Evolutionary conservation across 2,113 vertebrate species (phyloP).

Genomic region (Vombatus ursinus): DNA sequence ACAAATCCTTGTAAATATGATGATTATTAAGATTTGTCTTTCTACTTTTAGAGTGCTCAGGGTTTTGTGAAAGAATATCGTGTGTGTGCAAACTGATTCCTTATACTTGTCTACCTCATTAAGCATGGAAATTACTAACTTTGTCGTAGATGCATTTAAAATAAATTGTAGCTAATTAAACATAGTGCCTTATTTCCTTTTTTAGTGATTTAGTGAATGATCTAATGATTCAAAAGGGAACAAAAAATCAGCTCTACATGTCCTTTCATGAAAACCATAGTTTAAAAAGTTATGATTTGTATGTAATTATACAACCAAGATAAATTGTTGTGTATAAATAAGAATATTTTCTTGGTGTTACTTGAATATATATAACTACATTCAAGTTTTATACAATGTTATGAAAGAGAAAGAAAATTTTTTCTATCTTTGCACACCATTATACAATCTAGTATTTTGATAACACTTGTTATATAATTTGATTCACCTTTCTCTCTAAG

Average conservation of each 20-base stretch:
- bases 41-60: slow-evolving; percentile 43
- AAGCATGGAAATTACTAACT: slow-evolving; percentile 29
- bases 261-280: slow-evolving; percentile 4
- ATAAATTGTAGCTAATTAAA: slow-evolving; percentile 70
- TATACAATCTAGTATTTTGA: not conserved
- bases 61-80: slow-evolving; percentile 50
- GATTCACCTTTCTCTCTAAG: not conserved
- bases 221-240: not conserved
- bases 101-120: slow-evolving; percentile 64
- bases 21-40: slow-evolving; percentile 36
- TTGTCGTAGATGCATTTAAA: slow-evolving; percentile 64
- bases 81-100: slow-evolving; percentile 61
- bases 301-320: not conserved
- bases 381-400: not conserved
- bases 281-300: slow-evolving; percentile 30
- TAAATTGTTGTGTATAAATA: not conserved
- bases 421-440: not conserved
- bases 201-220: slow-evolving; percentile 27
- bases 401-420: not conserved
- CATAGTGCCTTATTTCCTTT: slow-evolving; percentile 51
- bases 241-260: not conserved
- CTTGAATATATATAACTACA: not conserved
- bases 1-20: slow-evolving; percentile 14
- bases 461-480: not conserved
- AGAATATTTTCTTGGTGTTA: not conserved